Evolutionary conservation across 2,888 invertebrate genomes (phyloP), one percentile per base, ranked within the genome.

Genomic region (Sminthurinus aureus): DNA sequence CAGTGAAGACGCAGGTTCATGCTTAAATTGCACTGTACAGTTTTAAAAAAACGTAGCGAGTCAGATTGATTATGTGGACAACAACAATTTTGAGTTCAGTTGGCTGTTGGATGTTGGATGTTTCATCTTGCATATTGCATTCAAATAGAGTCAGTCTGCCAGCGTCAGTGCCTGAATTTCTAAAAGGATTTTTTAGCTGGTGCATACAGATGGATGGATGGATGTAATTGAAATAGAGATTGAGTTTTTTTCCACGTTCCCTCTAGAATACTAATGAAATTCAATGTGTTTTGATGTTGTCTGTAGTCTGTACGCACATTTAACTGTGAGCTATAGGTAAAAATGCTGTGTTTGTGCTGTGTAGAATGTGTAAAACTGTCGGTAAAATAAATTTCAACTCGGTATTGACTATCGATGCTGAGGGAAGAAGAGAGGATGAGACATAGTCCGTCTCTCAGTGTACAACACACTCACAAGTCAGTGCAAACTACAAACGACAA

Each of bases 61-160:
- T 69, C 15, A 58, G 58, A 22, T 71, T 26, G 24, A 71, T 71
- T 71, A 71, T 24, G 22, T 71, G 71, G 71, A 22, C 71, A 71
- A 0, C 71, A 71, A 0, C 24, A 26, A 71, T 71, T 24, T 24
- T 24, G 13, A 13, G 12, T 15, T 12, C 4, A 22, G 24, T 71
- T 11, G 22, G 22, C n/a, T n/a, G n/a, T n/a, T n/a, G n/a, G n/a
- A n/a, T n/a, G n/a, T n/a, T n/a, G n/a, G n/a, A n/a, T n/a, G n/a
- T n/a, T n/a, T n/a, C n/a, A 20, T 26, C 15, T 12, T 69, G n/a
- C 69, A 20, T 69, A n/a, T 11, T 69, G 20, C n/a, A 18, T n/a
- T 64, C 9, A 3, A 18, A 18, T 64, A 18, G 64, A 18, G 64
- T 64, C 64, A 18, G 64, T 64, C 3, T 64, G 64, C n/a, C 15